phyloP scores from a whole-genome alignment of 2,888 invertebrate genomes.

The Netelia melanura region DNA sequence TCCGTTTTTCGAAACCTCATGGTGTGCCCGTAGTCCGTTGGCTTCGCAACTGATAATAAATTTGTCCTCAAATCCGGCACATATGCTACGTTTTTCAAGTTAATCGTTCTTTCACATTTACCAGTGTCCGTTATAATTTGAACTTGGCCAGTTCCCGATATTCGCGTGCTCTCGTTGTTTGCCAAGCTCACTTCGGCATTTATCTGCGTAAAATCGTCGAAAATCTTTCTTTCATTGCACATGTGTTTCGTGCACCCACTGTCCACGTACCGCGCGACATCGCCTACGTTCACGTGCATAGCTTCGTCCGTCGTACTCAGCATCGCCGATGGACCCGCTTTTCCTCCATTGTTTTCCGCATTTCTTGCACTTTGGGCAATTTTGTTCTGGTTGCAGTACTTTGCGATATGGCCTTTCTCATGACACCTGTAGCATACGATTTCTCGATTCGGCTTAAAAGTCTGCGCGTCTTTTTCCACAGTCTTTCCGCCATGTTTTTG shows the following conservation, averaged over 20 bases:
- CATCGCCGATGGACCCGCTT: slow-evolving; percentile 10
- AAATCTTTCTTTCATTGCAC: slow-evolving; percentile 1
- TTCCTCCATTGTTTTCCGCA: not conserved
- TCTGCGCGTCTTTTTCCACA: not conserved
- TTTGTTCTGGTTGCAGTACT: slow-evolving; percentile 6
- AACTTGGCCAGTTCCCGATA: slow-evolving; percentile 19
- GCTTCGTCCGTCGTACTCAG: slow-evolving; percentile 35
- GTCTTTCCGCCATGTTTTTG: slow-evolving; percentile 15
- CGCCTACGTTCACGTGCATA: too few relatives aligned
- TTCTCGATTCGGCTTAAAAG: not conserved
- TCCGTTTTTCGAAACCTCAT: slow-evolving; percentile 40
- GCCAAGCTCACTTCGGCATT: slow-evolving; percentile 28
- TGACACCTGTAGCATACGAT: slow-evolving; percentile 27
- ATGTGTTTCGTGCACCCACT: too few relatives aligned
- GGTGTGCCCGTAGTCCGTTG: slow-evolving; percentile 42
- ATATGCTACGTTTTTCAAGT: slow-evolving; percentile 29
- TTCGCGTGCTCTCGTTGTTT: slow-evolving; percentile 29
- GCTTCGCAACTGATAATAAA: too few relatives aligned
- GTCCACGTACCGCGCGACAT: too few relatives aligned
- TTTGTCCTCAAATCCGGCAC: not conserved
- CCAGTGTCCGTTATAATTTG: slow-evolving; percentile 4
- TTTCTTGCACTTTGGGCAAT: slow-evolving; percentile 3
- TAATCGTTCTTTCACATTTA: not conserved
- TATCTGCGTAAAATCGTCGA: slow-evolving; percentile 3
- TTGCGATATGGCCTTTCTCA: slow-evolving; percentile 22